Base-by-base conservation (phyloP, 2,797 vertebrate genomes). In the Argyrosomus regius region DNA sequence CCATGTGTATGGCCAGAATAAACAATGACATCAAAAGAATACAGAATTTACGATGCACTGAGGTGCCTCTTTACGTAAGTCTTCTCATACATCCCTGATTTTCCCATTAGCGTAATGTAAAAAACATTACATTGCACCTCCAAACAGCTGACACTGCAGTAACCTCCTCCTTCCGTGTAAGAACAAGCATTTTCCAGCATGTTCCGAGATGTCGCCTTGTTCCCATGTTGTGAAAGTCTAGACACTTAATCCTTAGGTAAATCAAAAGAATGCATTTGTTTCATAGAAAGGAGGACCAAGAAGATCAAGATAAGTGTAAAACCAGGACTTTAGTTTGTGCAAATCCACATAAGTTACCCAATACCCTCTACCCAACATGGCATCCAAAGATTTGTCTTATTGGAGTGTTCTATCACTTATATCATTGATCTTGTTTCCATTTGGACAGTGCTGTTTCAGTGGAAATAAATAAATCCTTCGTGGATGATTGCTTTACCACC, bases 401-500 rank as follows among this genome's bases (percentile, higher is more conserved):
- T 81, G 56, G 10, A 50, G 17, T 1, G 4, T 35, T 65, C 5
- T 49, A 28, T 66, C 24, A 49, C 61, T 69, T 58, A 75, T 24
- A 75, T 24, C 50, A 72, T 60, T 57, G 41, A 75, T 62, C 39
- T 28, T 39, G 54, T 59, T 78, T 83, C 72, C 48, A 64, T 60
- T 59, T 59, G 66, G 18, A 76, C 48, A 60, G 12, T 4, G 3
- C 18, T 24, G 8, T 72, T 83, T 69, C 35, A 80, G 9, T 20
- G 43, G 58, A 78, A 77, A 79, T 39, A 35, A 59, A 72, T 71
- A 71, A 74, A 74, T 54, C 26, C 63, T 24, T 5, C 4, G 12
- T 49, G 41, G 69, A 62, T 86, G 81, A 91, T 91, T 78, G 77
- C 71, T 87, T 85, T 84, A 82, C 68, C 89, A 86, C 80, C 48